These are phyloP conservation scores for Gila orcuttii DNA, from an alignment of 2,113 vertebrate genomes.

Conservation along the genomic window DNA sequence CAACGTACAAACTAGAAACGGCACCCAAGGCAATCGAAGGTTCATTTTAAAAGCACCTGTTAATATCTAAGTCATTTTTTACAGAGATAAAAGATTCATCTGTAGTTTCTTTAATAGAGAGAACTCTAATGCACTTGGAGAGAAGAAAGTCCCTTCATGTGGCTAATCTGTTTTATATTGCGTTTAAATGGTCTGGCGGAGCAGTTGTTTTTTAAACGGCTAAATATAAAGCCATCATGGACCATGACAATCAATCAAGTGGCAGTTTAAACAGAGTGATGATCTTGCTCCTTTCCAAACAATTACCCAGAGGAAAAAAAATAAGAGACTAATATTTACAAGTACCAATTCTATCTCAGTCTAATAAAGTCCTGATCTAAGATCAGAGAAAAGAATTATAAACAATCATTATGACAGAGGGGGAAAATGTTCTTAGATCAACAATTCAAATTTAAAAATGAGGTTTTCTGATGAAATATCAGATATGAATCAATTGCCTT, in stretches of 20 bases:
- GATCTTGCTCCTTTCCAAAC: slow-evolving; percentile 48
- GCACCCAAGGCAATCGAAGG: slow-evolving; percentile 13
- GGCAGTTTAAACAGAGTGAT: slow-evolving; percentile 59
- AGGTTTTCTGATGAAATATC: neutral
- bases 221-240: slow-evolving; percentile 65
- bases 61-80: slow-evolving; percentile 52
- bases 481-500: neutral
- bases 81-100: slow-evolving; percentile 49
- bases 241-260: slow-evolving; percentile 61
- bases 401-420: neutral
- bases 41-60: slow-evolving; percentile 47
- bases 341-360: slow-evolving; percentile 13
- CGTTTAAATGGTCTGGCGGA: slow-evolving; percentile 53
- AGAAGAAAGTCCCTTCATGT: slow-evolving; percentile 32
- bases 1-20: slow-evolving; percentile 10
- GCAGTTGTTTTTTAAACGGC: slow-evolving; percentile 50
- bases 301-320: slow-evolving; percentile 51
- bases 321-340: neutral
- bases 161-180: slow-evolving; percentile 63
- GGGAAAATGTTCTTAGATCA: neutral
- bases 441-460: neutral
- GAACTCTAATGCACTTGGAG: slow-evolving; percentile 49
- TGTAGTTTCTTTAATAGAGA: slow-evolving; percentile 37
- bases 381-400: neutral
- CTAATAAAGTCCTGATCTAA: neutral